These are phyloP conservation scores for Indri indri DNA, from an alignment of 2,113 vertebrate genomes.

Conservation along the genomic window DNA sequence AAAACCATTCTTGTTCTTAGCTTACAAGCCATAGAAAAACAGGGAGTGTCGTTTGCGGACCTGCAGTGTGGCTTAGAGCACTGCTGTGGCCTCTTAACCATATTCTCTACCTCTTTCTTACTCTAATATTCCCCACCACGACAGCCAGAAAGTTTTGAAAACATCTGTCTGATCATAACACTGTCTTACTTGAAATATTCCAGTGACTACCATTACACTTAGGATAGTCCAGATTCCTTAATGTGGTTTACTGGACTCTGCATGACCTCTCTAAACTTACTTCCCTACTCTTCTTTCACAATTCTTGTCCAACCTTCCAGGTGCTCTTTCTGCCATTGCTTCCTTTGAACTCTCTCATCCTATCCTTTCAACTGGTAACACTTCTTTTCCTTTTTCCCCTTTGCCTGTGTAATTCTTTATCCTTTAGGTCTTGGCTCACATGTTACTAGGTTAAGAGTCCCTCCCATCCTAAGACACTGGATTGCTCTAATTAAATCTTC, in stretches of 20 bases:
- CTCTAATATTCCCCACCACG: background rate
- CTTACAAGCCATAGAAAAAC: background rate
- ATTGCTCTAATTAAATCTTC: background rate
- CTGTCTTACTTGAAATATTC: background rate
- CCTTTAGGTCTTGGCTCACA: background rate
- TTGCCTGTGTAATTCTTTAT: background rate
- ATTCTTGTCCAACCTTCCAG: background rate
- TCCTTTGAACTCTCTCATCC: background rate
- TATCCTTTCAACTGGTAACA: background rate
- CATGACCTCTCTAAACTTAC: background rate
- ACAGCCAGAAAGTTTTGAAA: background rate
- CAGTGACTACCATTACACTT: background rate
- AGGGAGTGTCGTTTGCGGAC: background rate
- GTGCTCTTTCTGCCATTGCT: background rate
- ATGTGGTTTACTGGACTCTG: background rate
- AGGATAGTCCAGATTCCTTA: background rate
- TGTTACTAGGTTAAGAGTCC: background rate
- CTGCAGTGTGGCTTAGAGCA: background rate
- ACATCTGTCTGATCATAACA: background rate
- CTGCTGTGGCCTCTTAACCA: background rate
- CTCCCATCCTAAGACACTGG: background rate
- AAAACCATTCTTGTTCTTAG: background rate
- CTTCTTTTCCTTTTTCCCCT: background rate
- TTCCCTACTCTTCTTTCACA: background rate
- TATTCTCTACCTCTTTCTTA: background rate